Conservation (phyloP, 2,888 invertebrate genomes). For the Drosophila bunnanda region DNA sequence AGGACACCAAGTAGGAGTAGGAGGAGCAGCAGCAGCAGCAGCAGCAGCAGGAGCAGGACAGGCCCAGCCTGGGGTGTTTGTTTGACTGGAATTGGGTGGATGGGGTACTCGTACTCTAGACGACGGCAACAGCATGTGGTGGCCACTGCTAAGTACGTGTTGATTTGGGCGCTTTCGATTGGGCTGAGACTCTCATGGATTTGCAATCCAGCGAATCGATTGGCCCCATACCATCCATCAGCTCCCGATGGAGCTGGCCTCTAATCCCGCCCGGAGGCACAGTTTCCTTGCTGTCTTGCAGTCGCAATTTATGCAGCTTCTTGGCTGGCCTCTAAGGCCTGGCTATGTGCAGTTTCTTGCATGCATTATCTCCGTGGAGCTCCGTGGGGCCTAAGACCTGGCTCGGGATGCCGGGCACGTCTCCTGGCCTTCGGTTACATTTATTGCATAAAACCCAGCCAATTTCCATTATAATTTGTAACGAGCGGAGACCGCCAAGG, state of each 20-base stretch:
- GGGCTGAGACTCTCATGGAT: constrained; percentile 46
- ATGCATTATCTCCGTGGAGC: constrained; percentile 65
- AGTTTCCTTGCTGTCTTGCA: constrained; percentile 42
- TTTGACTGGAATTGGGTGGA: constrained; percentile 19
- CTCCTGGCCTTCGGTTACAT: constrained; percentile 72
- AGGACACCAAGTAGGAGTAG: constrained; percentile 29
- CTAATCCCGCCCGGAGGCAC: constrained; percentile 67
- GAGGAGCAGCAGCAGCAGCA: constrained; percentile 4
- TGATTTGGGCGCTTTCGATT: constrained; percentile 67
- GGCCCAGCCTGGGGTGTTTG: constrained; percentile 36
- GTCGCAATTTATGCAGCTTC: constrained; percentile 63
- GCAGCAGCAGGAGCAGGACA: constrained; percentile 3
- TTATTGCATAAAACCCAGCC: constrained; percentile 75
- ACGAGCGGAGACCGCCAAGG: constrained; percentile 34
- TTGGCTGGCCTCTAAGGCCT: constrained; percentile 40
- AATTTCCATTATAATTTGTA: constrained; percentile 63
- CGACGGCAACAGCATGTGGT: constrained; percentile 50
- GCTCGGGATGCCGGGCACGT: constrained; percentile 75
- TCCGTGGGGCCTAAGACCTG: constrained; percentile 43
- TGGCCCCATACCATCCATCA: constrained; percentile 43
- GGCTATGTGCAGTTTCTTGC: constrained; percentile 47
- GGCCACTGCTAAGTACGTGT: constrained; percentile 72
- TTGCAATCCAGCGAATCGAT: constrained; percentile 45
- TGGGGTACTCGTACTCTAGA: constrained; percentile 13
- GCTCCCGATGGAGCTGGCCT: constrained; percentile 37